Base-by-base conservation (phyloP, 2,113 vertebrate genomes). In the Cygnus buccinator region DNA sequence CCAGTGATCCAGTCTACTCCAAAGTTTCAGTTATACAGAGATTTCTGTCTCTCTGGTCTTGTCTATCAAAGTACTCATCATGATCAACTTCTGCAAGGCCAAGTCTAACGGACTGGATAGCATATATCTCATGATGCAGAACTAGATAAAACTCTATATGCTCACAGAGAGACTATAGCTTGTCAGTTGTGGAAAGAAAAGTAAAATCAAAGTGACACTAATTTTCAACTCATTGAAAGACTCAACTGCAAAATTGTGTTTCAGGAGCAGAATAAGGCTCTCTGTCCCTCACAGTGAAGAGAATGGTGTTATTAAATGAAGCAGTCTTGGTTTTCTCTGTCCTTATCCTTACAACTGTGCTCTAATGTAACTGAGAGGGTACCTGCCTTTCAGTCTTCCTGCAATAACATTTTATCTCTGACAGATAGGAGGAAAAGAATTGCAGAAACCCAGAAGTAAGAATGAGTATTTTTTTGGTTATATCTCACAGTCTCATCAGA, bases 231-330 rank as follows among this genome's bases (percentile, higher is more conserved):
- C 33, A 54, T 23, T 0, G 0, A 50, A 95, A 95, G 29, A 33
- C 10, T 46, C 52, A 94, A 58, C n/a, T 86, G 50, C 58, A 88
- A 75, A 95, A 67, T n/a, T 78, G 44, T 18, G 39, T 82, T 96
- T 89, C 11, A 22, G 71, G 89, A 85, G 71, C n/a, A 82, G 74
- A 75, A 86, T 72, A 41, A 11, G 19, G 55, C 20, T 81, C 87
- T 85, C 77, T 57, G 29, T 37, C 71, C 72, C 41, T 86, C 54
- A 20, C 2, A 54, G 57, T 7, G 37, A 70, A 35, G 25, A 82
- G 33, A 65, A 78, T 18, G 22, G 58, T 50, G 44, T 55, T 82
- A 66, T 31, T 75, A 62, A 79, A 84, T 70, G 73, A 33, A 67
- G 48, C 52, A 71, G 26, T 20, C 81, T 80, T 63, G 54, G 72